Percentiles rank a stretch among this genome's conserved stretches.
Evolutionary conservation across 2,888 invertebrate species (phyloP).

Genomic region (Eupithecia tripunctaria): DNA sequence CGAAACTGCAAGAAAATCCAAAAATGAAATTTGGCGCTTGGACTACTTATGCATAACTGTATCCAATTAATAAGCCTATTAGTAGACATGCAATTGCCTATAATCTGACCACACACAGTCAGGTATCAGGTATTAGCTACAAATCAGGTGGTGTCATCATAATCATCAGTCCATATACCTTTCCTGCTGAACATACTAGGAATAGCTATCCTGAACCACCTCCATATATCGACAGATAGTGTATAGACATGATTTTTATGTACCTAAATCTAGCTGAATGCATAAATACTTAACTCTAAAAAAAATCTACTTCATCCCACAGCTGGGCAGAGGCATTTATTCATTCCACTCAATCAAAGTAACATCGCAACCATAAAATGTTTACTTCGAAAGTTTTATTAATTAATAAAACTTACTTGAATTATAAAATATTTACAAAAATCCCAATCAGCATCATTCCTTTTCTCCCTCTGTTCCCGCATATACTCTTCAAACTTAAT

Average conservation of each 20-base stretch:
- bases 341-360: background rate
- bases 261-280: background rate
- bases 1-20: no score
- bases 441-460: constrained; percentile 96
- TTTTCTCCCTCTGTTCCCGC: constrained; percentile 93
- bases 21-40: no score
- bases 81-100: background rate
- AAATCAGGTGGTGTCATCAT: background rate
- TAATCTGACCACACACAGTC: background rate
- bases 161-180: no score
- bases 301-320: background rate
- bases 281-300: no score
- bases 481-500: constrained; percentile 95
- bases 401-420: constrained; percentile 86
- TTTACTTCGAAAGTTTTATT: no score
- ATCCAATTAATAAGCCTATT: background rate
- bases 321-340: background rate
- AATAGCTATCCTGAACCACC: no score
- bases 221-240: no score
- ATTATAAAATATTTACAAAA: constrained; percentile 97
- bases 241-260: no score
- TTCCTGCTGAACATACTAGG: no score
- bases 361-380: no score
- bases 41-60: no score
- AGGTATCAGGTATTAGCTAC: background rate